These are phyloP conservation scores for Chrysolina haemoptera DNA, from an alignment of 2,888 invertebrate genomes.

Conservation along the genomic window DNA sequence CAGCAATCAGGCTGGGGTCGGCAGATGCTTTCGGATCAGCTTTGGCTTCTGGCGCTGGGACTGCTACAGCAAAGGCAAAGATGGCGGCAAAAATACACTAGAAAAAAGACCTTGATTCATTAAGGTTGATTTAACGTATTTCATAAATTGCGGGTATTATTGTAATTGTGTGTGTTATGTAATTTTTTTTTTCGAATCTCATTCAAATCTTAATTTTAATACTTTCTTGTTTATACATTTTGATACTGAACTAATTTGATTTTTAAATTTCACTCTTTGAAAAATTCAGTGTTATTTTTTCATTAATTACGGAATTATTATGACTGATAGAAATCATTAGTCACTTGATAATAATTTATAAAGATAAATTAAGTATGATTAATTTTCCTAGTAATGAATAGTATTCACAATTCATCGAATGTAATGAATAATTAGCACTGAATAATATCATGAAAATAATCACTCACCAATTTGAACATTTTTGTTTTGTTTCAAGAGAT, in stretches of 20 bases:
- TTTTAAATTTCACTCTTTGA: too few species aligned
- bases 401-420: background rate
- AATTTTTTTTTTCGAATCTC: too few species aligned
- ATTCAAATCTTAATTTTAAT: too few species aligned
- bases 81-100: slow-evolving; percentile 42
- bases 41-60: slow-evolving; percentile 36
- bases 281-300: background rate
- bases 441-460: background rate
- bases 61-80: slow-evolving; percentile 42
- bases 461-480: slow-evolving; percentile 16
- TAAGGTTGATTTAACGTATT: too few species aligned
- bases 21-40: slow-evolving; percentile 22
- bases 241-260: too few species aligned
- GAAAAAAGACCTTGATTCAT: slow-evolving; percentile 2
- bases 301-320: too few species aligned
- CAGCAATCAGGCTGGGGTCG: slow-evolving; percentile 27
- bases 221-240: too few species aligned
- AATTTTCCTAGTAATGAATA: too few species aligned
- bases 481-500: background rate
- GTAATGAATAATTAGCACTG: background rate
- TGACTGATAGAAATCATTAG: background rate
- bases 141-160: too few species aligned
- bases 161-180: too few species aligned
- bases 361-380: too few species aligned
- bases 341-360: too few species aligned